A percentile compares a stretch with the other conserved stretches of the same genome.
These are phyloP conservation scores for Scolopax mira DNA, from an alignment of 2,113 vertebrate genomes.

Conservation along the genomic window DNA sequence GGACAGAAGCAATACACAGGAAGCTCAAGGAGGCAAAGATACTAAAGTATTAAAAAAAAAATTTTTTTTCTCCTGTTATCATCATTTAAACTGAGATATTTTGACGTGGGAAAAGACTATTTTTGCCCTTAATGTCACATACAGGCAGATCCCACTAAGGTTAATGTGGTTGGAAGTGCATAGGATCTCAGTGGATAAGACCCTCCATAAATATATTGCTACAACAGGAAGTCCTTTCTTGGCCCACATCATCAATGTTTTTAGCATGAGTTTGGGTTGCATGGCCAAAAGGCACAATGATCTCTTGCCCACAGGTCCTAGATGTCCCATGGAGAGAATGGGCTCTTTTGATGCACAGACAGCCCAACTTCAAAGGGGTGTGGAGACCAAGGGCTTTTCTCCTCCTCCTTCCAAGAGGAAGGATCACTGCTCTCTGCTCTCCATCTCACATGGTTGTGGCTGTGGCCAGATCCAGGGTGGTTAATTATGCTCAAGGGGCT, in stretches of 20 bases:
- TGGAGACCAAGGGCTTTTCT: not conserved
- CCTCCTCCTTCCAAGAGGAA: not conserved
- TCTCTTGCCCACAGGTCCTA: not conserved
- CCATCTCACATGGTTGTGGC: not conserved
- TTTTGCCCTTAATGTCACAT: not conserved
- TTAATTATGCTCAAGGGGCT: rapidly evolving
- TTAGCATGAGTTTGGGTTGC: not conserved
- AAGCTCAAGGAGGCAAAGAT: not conserved
- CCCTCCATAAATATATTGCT: not conserved
- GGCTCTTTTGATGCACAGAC: not conserved
- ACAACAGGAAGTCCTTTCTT: rapidly evolving
- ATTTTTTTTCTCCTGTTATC: not conserved
- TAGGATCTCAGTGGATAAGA: not conserved
- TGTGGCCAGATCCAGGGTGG: not conserved
- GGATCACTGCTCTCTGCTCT: not conserved
- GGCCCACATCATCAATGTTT: not conserved
- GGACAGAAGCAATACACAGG: not conserved
- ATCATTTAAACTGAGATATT: not conserved
- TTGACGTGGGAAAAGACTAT: not conserved
- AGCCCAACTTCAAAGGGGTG: not conserved
- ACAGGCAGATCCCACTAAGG: not conserved
- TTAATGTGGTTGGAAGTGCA: rapidly evolving
- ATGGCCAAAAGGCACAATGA: not conserved
- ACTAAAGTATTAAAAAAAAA: not conserved
- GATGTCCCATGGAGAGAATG: rapidly evolving